Evolutionary conservation across 2,888 invertebrate genomes (phyloP), one percentile per base, ranked within the genome.

Genomic region (Drosophila sordidapex): DNA sequence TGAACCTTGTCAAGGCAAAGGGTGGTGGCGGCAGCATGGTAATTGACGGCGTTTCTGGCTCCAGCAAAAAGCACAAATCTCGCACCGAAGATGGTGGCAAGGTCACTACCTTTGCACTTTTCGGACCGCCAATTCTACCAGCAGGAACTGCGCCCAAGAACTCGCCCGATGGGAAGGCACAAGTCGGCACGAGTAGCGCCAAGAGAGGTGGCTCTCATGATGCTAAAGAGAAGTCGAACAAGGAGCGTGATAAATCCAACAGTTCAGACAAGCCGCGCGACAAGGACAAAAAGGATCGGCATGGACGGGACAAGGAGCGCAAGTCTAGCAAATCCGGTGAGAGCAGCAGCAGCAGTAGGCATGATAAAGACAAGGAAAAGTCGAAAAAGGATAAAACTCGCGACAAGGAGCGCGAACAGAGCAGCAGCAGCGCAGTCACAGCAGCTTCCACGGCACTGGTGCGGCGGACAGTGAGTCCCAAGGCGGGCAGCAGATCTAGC

Each of bases 91-190:
- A 95, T 83, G 92, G 94, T 54, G 93, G 94, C 51, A 95, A 94
- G 91, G 93, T 94, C 10, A 94, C 95, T 87, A 95, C 95, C 74
- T 98, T 98, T 93, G 96, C 96, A 84, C 93, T 98, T 51, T 98
- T 98, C 94, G 98, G 98, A 0, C 94, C 96, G 29, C 97, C 97
- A 0, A 76, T 43, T 57, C 25, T 59, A 13, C 40, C 73, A 27
- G 56, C 70, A 94, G 7, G 60, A 43, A 49, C 81, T 0, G 59
- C 82, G 1, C 64, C 95, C 4, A 96, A 96, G 59, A 83, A 81
- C 40, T 91, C 91, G 1, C 92, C 91, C 0, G 92, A 92, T 56
- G 71, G 65, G 0, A 90, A 90, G 18, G 57, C 38, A 5, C 74
- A 57, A 52, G 13, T 60, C 11, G 54, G 58, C 1, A 56, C 72